Evolutionary conservation across 2,113 vertebrate genomes (phyloP).

Genomic region (Eonycteris spelaea): DNA sequence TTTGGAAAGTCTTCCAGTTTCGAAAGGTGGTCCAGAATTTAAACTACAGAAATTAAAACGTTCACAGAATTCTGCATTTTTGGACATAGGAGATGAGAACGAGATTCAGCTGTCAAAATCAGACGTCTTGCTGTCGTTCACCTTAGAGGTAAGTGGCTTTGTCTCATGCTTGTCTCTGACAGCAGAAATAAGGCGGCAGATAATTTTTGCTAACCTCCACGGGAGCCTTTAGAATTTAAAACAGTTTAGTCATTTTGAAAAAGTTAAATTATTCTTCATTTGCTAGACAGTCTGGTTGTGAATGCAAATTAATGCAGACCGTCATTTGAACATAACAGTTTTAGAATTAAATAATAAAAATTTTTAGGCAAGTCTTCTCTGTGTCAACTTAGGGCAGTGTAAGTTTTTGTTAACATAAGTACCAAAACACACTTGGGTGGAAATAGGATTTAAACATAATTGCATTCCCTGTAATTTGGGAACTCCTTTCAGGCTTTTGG

Average conservation of each 20-base stretch:
- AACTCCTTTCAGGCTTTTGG: background rate
- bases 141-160: constrained; percentile 89
- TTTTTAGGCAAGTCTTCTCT: background rate
- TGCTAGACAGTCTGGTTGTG: background rate
- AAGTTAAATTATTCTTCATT: constrained; percentile 18
- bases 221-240: constrained; percentile 11
- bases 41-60: constrained; percentile 95
- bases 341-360: background rate
- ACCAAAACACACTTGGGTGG: background rate
- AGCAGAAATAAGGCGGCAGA: background rate
- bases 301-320: constrained; percentile 22
- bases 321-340: background rate
- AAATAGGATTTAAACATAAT: background rate
- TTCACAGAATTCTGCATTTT: constrained; percentile 93
- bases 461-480: background rate
- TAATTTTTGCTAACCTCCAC: background rate
- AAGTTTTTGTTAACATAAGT: background rate
- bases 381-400: background rate
- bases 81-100: constrained; percentile 95
- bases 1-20: constrained; percentile 97
- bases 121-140: constrained; percentile 94
- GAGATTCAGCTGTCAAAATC: constrained; percentile 94
- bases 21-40: constrained; percentile 95
- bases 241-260: background rate
- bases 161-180: background rate